Evolutionary conservation across 2,888 invertebrate species (phyloP).

Genomic region (Himalopsyche anomala): DNA sequence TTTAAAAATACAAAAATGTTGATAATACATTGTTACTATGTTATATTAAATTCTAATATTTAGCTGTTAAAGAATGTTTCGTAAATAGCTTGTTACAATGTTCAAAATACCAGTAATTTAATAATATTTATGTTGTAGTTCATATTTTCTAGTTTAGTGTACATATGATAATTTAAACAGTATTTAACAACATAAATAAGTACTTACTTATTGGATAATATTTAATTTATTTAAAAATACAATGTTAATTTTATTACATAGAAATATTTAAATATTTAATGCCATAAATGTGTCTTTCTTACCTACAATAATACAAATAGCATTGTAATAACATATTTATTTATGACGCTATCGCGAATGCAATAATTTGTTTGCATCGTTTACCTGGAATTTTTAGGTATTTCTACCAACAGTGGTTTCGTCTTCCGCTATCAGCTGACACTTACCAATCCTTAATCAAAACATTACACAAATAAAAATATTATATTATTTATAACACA

Average conservation of each 20-base stretch:
- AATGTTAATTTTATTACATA: not conserved
- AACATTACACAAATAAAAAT: too few relatives aligned
- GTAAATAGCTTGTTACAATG: constrained; percentile 16
- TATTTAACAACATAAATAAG: constrained; percentile 1
- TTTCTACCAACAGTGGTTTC: not conserved
- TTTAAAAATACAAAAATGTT: constrained; percentile 4
- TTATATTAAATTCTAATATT: constrained; percentile 22
- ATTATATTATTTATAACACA: too few relatives aligned
- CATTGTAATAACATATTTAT: not conserved
- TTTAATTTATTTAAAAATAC: not conserved
- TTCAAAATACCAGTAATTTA: constrained; percentile 28
- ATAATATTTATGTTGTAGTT: not conserved
- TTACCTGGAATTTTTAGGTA: not conserved
- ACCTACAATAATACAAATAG: constrained; percentile 7
- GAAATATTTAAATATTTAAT: not conserved
- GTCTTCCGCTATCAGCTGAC: constrained; percentile 5
- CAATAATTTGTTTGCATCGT: constrained; percentile 1
- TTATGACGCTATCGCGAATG: constrained; percentile 16
- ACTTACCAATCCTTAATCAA: not conserved
- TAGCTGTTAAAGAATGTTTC: not conserved
- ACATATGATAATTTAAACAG: not conserved
- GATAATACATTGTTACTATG: constrained; percentile 27
- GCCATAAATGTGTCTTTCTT: constrained; percentile 40
- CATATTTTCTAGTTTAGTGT: not conserved
- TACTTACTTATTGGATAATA: not conserved